These are phyloP conservation scores for Apamea monoglypha DNA, from an alignment of 2,888 invertebrate species.

Conservation along the genomic window DNA sequence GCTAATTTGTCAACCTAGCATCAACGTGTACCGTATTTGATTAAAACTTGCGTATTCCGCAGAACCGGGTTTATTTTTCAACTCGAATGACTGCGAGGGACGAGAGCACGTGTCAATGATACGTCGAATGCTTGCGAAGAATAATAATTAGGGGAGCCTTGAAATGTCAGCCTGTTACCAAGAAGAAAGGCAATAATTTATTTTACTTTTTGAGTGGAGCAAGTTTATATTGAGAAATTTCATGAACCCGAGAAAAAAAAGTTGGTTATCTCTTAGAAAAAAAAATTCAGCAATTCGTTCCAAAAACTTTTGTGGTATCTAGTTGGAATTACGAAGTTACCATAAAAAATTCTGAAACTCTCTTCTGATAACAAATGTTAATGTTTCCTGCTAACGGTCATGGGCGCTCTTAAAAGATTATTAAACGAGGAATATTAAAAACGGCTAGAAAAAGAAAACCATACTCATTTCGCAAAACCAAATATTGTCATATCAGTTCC, in stretches of 20 bases:
- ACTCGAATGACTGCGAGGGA: slow-evolving; percentile 24
- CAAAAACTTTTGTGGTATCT: not conserved
- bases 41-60: slow-evolving; percentile 49
- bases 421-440: not conserved
- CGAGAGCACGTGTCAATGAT: slow-evolving; percentile 34
- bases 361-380: not conserved
- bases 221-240: slow-evolving; percentile 28
- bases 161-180: slow-evolving; percentile 16
- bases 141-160: slow-evolving; percentile 44
- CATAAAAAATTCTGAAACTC: not conserved
- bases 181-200: slow-evolving; percentile 34
- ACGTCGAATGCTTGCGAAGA: slow-evolving; percentile 22
- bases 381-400: not conserved
- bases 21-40: slow-evolving; percentile 44
- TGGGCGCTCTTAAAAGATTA: not conserved
- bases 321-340: not conserved
- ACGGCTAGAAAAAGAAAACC: not conserved
- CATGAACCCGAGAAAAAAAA: not conserved
- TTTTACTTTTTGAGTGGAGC: slow-evolving; percentile 16
- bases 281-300: not conserved
- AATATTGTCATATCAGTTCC: not conserved
- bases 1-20: slow-evolving; percentile 27
- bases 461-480: not conserved
- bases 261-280: not conserved
- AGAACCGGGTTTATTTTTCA: slow-evolving; percentile 33